Base-by-base conservation (phyloP, 2,113 vertebrate genomes). In the Phaethornis superciliosus region DNA sequence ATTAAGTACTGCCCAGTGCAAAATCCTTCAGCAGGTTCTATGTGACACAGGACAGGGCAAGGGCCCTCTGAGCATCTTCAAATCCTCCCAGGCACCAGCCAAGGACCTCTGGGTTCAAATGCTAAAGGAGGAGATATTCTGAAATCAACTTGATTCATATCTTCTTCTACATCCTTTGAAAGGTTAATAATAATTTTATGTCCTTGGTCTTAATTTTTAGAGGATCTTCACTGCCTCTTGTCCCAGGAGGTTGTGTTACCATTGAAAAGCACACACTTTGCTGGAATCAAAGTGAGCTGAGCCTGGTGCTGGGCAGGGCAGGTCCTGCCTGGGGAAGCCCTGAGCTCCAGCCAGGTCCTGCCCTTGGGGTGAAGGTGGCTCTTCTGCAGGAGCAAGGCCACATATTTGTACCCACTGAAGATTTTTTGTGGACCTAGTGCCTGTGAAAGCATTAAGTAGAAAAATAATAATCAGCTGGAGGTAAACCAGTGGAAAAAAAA, bases 11-110 rank as follows among this genome's bases (percentile, higher is more conserved):
- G 35, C 51, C 68, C 51, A 17, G 24, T 47, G 76, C 54, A 26
- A 88, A 67, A 40, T 18, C 21, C 54, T 54, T 30, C 58, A 74
- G 59, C 67, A 60, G 18, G 17, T 80, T 26, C 17, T n/a, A 35
- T 58, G 68, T 65, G 83, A 59, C 59, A 44, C 18, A 27, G 52
- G 14, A 65, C 44, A 75, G 26, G 27, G 23, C 52, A 62, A 10
- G 40, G 13, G 2, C 37, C 21, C 37, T 12, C 49, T n/a, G 55
- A 19, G 21, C 26, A 33, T 33, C 0, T 0, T 77, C 42, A 46
- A 81, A 20, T 16, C 24, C n/a, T 9, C 15, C 13, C 5, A 0
- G n/a, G 33, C 27, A n/a, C 27, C 63, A 80, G 32, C 27, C 56
- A 75, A 65, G 60, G 56, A 18, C 56, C 9, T 15, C 24, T 10